Evolutionary conservation across 2,888 invertebrate species (phyloP).

Genomic region (Ormyrus labotus): DNA sequence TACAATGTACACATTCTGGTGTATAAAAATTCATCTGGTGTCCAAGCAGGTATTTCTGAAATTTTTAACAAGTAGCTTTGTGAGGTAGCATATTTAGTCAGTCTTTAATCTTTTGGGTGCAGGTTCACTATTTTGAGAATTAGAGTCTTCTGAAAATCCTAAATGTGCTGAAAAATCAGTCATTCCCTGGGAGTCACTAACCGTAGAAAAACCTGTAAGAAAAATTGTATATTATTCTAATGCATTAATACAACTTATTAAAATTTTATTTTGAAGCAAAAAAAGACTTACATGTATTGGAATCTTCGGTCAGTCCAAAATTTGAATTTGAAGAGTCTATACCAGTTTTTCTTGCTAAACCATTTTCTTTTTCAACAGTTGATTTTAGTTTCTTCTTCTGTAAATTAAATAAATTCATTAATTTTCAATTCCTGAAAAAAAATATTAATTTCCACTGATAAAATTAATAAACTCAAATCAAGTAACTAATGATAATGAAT

Average conservation of each 20-base stretch:
- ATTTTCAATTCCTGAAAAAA: neutral
- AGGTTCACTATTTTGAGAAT: slow-evolving; percentile 91
- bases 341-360: slow-evolving; percentile 81
- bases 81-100: slow-evolving; percentile 77
- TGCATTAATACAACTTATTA: slow-evolving; percentile 4
- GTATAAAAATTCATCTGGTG: slow-evolving; percentile 21
- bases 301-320: slow-evolving; percentile 91
- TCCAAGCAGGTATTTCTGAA: slow-evolving; percentile 29
- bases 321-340: slow-evolving; percentile 89
- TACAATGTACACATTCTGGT: slow-evolving; percentile 6
- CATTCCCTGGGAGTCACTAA: slow-evolving; percentile 92
- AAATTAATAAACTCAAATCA: slow-evolving; percentile 4
- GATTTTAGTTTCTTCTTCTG: slow-evolving; percentile 76
- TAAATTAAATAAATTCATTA: slow-evolving; percentile 7
- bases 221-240: slow-evolving; percentile 11
- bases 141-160: slow-evolving; percentile 93
- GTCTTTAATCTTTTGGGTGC: slow-evolving; percentile 88
- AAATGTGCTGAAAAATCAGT: slow-evolving; percentile 90
- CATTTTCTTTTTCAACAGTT: slow-evolving; percentile 85
- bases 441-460: neutral
- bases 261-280: slow-evolving; percentile 2
- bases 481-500: slow-evolving; percentile 21
- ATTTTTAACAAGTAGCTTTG: slow-evolving; percentile 11
- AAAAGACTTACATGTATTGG: slow-evolving; percentile 87
- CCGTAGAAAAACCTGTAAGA: slow-evolving; percentile 88